Base-by-base conservation (phyloP, 2,113 vertebrate genomes). In the Saguinus midas region DNA sequence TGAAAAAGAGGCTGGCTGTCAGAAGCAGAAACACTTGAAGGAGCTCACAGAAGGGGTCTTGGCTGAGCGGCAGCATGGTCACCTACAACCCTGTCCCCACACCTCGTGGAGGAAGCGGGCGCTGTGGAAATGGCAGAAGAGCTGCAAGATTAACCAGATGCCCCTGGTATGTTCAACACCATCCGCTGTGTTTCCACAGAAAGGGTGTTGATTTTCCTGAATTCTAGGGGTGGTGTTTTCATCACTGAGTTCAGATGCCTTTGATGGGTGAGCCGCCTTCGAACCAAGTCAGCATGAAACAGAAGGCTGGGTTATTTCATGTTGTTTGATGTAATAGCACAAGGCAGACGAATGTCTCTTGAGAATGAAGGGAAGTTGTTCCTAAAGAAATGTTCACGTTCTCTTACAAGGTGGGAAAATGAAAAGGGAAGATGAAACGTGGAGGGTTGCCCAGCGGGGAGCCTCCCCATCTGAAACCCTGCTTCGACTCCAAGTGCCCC, bases 101-200 rank as follows among this genome's bases (percentile, higher is more conserved):
- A 6, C n/a, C 58, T 52, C 1, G 14, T 72, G 40, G 32, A 43
- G 21, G 50, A 29, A 17, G 96, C 94, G 73, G 91, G 94, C 27
- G 80, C 91, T 82, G 79, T 83, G 70, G 94, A 90, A 29, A 27
- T 35, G 17, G 79, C 58, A 80, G 57, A 93, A 91, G 90, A 93
- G 92, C 94, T 73, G 97, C 66, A 87, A 80, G 79, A 94, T 92
- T 79, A 96, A 85, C 32, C 79, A 72, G 79, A 58, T 11, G 8
- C 66, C 40, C 20, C 91, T 32, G 43, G 52, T 2, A 8, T 58
- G 73, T 87, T 43, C 94, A 72, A 89, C 93, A 58, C 66, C 88
- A 14, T 73, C 94, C 86, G 79, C 55, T 76, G 76, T 58, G 27
- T 91, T 66, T 13, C 52, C 40, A 58, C 78, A 82, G 52, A 82